Conservation (phyloP, 2,797 vertebrate species). For the Lacerta agilis region DNA sequence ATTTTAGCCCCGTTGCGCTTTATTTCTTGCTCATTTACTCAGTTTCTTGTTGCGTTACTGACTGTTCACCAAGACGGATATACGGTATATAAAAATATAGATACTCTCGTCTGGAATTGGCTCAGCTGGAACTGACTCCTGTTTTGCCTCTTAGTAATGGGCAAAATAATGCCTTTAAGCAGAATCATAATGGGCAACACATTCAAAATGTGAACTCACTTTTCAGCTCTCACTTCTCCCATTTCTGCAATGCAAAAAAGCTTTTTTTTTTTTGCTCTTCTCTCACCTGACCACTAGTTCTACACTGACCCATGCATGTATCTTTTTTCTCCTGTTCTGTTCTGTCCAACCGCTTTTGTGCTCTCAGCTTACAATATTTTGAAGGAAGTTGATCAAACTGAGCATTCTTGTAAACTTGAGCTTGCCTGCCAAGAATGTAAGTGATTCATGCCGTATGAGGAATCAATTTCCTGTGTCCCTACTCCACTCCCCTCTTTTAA, state of each 20-base stretch:
- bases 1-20: not conserved
- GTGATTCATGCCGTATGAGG: constrained; percentile 69
- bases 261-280: not conserved
- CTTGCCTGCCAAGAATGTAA: constrained; percentile 71
- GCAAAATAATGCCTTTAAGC: not conserved
- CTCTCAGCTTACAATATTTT: constrained; percentile 64
- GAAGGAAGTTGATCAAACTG: constrained; percentile 74
- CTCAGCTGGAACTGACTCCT: not conserved
- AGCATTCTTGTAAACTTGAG: constrained; percentile 71
- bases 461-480: constrained; percentile 57
- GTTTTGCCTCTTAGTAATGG: not conserved
- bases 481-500: constrained; percentile 29
- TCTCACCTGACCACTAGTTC: constrained; percentile 46
- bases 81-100: too few species aligned
- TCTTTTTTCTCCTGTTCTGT: constrained; percentile 39
- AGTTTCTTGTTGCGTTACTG: not conserved
- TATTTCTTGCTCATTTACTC: not conserved
- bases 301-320: constrained; percentile 39
- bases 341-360: constrained; percentile 36
- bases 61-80: not conserved
- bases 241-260: not conserved
- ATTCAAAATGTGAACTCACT: not conserved
- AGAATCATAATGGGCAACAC: not conserved
- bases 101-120: not conserved
- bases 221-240: not conserved